Evolutionary conservation across 2,113 vertebrate genomes (phyloP).

Genomic region (Salvator merianae): DNA sequence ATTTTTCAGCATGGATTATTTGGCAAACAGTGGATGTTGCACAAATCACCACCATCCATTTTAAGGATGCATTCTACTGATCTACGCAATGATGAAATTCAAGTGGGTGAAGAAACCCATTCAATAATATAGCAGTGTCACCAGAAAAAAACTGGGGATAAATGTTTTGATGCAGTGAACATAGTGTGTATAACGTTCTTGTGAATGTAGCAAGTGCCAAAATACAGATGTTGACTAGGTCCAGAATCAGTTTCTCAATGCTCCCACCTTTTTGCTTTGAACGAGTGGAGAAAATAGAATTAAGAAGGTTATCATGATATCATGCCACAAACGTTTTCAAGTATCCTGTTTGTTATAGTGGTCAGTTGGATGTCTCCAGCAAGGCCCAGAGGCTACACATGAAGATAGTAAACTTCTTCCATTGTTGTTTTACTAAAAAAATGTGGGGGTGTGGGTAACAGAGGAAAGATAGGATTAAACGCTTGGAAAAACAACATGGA

Average conservation of each 20-base stretch:
- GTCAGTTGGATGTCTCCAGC: not conserved
- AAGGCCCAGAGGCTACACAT: not conserved
- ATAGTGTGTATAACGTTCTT: not conserved
- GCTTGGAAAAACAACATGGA: too few relatives aligned
- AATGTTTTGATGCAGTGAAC: not conserved
- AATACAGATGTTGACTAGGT: not conserved
- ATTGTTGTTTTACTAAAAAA: not conserved
- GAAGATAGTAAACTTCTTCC: not conserved
- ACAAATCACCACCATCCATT: not conserved
- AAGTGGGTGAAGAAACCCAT: not conserved
- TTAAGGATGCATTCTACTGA: not conserved
- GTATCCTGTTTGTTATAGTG: not conserved
- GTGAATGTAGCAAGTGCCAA: not conserved
- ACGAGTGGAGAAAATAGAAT: not conserved
- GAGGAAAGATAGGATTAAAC: too few relatives aligned
- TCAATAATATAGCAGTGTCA: not conserved
- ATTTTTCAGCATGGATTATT: not conserved
- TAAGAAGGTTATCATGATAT: not conserved
- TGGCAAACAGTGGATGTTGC: not conserved
- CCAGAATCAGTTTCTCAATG: not conserved
- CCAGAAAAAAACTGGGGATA: not conserved
- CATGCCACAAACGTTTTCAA: not conserved
- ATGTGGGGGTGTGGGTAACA: too few relatives aligned
- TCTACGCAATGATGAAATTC: not conserved
- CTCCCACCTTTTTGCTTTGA: not conserved